Evolutionary conservation across 2,797 vertebrate genomes (phyloP).

Genomic region (Aldrovandia affinis): DNA sequence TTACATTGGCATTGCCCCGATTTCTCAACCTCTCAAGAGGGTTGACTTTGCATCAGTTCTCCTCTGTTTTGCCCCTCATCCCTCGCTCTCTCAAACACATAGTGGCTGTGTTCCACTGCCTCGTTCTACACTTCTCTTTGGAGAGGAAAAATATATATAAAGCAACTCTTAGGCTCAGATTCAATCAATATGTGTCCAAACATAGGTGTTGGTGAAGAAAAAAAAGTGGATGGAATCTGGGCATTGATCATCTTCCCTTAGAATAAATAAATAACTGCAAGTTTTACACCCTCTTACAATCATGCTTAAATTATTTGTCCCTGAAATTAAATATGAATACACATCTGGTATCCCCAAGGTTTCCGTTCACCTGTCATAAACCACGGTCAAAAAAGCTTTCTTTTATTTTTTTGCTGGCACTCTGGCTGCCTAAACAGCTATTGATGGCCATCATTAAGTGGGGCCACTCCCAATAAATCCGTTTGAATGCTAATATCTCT

Average conservation of each 20-base stretch:
- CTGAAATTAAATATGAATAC: not conserved
- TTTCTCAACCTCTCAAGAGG: too few relatives aligned
- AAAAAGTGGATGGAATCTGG: too few relatives aligned
- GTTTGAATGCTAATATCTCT: conserved; percentile 78
- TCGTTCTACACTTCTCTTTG: not conserved
- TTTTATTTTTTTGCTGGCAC: conserved; percentile 31
- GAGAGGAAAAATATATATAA: not conserved
- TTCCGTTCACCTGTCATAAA: not conserved
- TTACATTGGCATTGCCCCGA: not conserved
- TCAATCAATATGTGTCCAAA: conserved; percentile 39
- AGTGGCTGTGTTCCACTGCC: too few relatives aligned
- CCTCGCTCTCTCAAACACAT: too few relatives aligned
- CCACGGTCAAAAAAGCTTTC: not conserved
- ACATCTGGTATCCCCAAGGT: not conserved
- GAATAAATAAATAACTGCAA: not conserved
- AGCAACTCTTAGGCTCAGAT: not conserved
- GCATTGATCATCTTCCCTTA: too few relatives aligned
- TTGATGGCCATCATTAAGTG: conserved; percentile 83
- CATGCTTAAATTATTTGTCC: not conserved
- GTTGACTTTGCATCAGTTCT: not conserved
- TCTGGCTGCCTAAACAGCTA: conserved; percentile 84
- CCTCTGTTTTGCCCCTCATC: not conserved
- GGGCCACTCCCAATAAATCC: conserved; percentile 83
- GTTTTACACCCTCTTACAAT: not conserved
- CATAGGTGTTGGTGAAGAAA: too few relatives aligned